phyloP scores from a whole-genome alignment of 92 coral and sea anemone species.

The Chrysogorgia sp. region DNA sequence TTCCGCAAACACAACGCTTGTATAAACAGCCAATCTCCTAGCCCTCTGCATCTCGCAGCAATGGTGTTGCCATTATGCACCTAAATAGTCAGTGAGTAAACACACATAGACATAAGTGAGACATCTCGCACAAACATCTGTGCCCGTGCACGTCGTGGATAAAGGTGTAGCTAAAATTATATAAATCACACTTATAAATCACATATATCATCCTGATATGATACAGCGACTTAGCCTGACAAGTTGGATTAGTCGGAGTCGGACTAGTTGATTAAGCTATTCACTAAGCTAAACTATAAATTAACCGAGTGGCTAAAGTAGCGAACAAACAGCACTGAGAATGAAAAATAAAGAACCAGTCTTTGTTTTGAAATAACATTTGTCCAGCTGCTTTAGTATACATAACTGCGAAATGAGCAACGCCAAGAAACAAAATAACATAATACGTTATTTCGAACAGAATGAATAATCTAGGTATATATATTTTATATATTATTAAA shows the following conservation, averaged over 20 bases:
- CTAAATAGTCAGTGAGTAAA: background rate
- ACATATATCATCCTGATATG: background rate
- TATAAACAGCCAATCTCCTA: too few relatives aligned
- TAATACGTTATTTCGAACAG: too few relatives aligned
- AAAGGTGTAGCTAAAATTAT: conserved; percentile 2
- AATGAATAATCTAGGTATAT: too few relatives aligned
- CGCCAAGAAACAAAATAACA: too few relatives aligned
- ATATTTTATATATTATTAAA: too few relatives aligned
- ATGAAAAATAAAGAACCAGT: too few relatives aligned
- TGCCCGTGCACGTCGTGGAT: background rate
- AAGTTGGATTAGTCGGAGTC: background rate
- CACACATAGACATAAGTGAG: background rate
- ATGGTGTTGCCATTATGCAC: background rate
- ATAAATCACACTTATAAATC: conserved; percentile 32
- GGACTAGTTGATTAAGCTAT: conserved; percentile 13
- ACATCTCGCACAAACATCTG: conserved; percentile 16
- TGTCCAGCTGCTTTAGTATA: too few relatives aligned
- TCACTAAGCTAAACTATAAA: background rate
- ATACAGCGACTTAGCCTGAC: conserved; percentile 2
- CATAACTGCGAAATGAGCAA: too few relatives aligned
- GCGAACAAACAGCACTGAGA: too few relatives aligned
- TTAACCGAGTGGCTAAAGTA: background rate
- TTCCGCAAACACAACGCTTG: too few relatives aligned
- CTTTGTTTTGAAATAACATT: too few relatives aligned
- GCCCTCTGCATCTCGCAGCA: too few relatives aligned